Evolutionary conservation across 2,888 invertebrate genomes (phyloP), one percentile per base, ranked within the genome.

Genomic region (Drosophila mimica): DNA sequence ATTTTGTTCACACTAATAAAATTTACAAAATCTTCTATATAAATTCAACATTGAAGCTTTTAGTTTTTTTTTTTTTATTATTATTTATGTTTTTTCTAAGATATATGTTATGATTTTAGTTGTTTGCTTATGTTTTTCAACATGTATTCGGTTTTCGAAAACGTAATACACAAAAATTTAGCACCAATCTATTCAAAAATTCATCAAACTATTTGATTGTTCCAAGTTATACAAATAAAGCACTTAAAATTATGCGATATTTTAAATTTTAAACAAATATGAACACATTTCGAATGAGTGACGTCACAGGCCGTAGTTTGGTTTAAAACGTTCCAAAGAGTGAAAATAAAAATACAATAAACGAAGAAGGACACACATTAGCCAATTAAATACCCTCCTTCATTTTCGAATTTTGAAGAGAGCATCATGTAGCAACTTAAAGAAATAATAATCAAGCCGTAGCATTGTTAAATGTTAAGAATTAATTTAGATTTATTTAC

Each of bases 151-250:
- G 54, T 65, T 73, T 54, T 54, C 38, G 56, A 25, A 76, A 88
- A 87, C 87, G 81, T 82, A 89, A 89, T 83, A 90, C 82, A 87
- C 76, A 70, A 79, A 38, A 81, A 85, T 88, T 91, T 89, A 89
- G 91, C 91, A 91, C 91, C 91, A 92, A 91, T 91, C 86, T 86
- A 91, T 92, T 91, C 91, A 91, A 88, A 88, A 88, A 92, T 89
- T 91, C 84, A 92, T 89, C 82, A 90, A 88, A 90, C 88, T 82
- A 89, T 89, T 88, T 90, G 89, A 91, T 89, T 91, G 91, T 91
- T 89, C 89, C 83, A 85, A 89, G 91, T 89, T 88, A 79, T 88
- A 83, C 87, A 91, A 91, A 86, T 74, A 72, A 87, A 90, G 82
- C 84, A 90, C 89, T 87, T 87, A 88, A 88, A 74, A 60, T 81